Evolutionary conservation across 2,888 invertebrate genomes (phyloP).

Genomic region (Pammene aurita): DNA sequence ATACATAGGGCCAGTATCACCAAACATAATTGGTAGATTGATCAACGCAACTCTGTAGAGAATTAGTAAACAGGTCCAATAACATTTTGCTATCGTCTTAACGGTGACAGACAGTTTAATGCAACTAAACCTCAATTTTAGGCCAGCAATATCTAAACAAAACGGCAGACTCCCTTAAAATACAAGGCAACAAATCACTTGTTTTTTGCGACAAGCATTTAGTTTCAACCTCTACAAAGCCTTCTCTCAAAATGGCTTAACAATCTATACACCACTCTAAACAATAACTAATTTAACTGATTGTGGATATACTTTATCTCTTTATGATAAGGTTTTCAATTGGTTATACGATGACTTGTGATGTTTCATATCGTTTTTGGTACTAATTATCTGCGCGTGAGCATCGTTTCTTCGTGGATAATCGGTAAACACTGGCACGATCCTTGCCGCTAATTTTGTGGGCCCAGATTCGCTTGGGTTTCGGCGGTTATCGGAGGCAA

Average conservation of each 20-base stretch:
- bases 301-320: too few relatives aligned
- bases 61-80: too few relatives aligned
- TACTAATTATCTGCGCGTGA: constrained; percentile 26
- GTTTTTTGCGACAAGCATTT: constrained; percentile 25
- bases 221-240: constrained; percentile 1
- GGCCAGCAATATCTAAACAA: not conserved
- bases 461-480: constrained; percentile 19
- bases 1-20: too few relatives aligned
- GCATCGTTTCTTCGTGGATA: constrained; percentile 22
- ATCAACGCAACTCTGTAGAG: too few relatives aligned
- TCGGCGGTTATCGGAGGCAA: constrained; percentile 9
- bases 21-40: too few relatives aligned
- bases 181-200: constrained; percentile 18
- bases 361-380: not conserved
- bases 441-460: constrained; percentile 21
- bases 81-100: too few relatives aligned
- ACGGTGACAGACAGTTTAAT: too few relatives aligned
- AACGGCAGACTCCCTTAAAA: not conserved
- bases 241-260: not conserved
- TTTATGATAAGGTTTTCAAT: too few relatives aligned
- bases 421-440: constrained; percentile 32
- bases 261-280: not conserved
- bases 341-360: not conserved
- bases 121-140: too few relatives aligned
- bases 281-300: not conserved